Conservation (phyloP, 1,140 invertebrate species). For the Scaptodrosophila lebanonensis region DNA sequence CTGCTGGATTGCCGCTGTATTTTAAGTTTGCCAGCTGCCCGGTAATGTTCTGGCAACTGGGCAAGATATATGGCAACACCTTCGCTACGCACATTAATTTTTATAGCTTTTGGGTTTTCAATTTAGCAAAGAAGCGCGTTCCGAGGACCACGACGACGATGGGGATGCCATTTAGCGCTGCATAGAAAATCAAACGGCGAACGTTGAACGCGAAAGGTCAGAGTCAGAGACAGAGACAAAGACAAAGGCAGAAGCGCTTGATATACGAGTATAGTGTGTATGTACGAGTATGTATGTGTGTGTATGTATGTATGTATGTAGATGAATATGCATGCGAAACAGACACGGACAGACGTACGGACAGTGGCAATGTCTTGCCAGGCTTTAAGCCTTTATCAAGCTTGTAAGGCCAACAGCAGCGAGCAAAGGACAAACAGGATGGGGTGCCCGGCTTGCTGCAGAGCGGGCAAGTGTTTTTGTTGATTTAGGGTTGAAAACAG, state of each 20-base stretch:
- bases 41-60: too few relatives aligned
- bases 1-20: too few relatives aligned
- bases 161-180: constrained; percentile 59
- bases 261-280: too few relatives aligned
- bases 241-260: too few relatives aligned
- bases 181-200: constrained; percentile 67
- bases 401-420: too few relatives aligned
- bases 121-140: constrained; percentile 47
- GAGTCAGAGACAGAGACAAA: constrained; percentile 12
- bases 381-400: constrained; percentile 69
- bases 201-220: constrained; percentile 54
- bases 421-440: constrained; percentile 29
- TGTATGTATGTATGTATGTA: too few relatives aligned
- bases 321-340: too few relatives aligned
- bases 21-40: too few relatives aligned
- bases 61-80: constrained; percentile 56
- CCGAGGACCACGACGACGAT: background rate
- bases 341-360: background rate
- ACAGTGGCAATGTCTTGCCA: too few relatives aligned
- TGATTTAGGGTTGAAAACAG: constrained; percentile 76
- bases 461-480: constrained; percentile 41
- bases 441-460: background rate
- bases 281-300: too few relatives aligned
- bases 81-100: constrained; percentile 70
- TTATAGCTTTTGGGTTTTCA: constrained; percentile 70